Evolutionary conservation across 2,113 vertebrate species (phyloP).

Genomic region (Galemys pyrenaicus): DNA sequence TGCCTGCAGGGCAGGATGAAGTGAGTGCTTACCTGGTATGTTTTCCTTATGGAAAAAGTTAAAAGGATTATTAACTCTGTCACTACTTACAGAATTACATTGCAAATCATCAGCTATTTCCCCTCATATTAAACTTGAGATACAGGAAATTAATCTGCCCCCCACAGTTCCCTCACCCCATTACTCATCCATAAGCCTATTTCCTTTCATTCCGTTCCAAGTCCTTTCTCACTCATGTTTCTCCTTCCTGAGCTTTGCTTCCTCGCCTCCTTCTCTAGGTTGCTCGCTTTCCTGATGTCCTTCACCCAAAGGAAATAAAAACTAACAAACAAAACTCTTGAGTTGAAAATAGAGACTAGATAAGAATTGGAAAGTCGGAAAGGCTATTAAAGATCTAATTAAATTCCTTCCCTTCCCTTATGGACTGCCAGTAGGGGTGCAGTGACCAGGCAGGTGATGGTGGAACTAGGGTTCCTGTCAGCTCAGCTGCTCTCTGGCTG

Average conservation of each 20-base stretch:
- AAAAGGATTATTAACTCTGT: conserved; percentile 29
- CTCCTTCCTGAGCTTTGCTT: conserved; percentile 18
- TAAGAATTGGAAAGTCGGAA: not conserved
- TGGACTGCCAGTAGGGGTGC: not conserved
- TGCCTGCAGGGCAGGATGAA: conserved; percentile 81
- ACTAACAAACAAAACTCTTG: not conserved
- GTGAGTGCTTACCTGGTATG: conserved; percentile 81
- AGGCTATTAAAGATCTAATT: not conserved
- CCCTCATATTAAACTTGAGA: conserved; percentile 47
- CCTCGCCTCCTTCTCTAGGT: not conserved
- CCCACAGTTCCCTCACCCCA: conserved; percentile 37
- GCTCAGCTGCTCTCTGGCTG: not conserved
- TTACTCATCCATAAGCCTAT: conserved; percentile 62
- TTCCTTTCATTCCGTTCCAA: conserved; percentile 60
- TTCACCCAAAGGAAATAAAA: not conserved
- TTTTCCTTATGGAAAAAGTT: conserved; percentile 65
- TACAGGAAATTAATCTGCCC: conserved; percentile 56
- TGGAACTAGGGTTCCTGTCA: not conserved
- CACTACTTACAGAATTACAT: conserved; percentile 42
- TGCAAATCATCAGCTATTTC: conserved; percentile 52
- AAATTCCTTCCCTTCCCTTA: not conserved
- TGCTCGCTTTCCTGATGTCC: not conserved
- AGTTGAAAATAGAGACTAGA: not conserved
- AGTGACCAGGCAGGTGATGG: accelerated
- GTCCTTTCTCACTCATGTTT: not conserved